These are phyloP conservation scores for Plectropomus leopardus DNA, from an alignment of 2,113 vertebrate species.

Conservation along the genomic window DNA sequence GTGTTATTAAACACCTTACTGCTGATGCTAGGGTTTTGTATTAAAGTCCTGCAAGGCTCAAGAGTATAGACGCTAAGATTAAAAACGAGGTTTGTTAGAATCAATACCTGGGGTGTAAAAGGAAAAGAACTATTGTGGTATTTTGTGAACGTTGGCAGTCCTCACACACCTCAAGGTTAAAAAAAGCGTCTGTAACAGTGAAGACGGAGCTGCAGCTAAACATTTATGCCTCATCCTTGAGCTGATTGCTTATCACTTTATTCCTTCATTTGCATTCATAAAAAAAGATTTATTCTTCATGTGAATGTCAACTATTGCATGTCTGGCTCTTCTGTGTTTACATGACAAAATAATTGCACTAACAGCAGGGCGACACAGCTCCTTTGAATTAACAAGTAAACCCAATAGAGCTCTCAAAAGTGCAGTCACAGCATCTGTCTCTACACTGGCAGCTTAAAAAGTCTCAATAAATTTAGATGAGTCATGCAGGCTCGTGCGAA, in stretches of 20 bases:
- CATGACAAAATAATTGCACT: slow-evolving; percentile 49
- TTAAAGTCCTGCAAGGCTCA: slow-evolving; percentile 14
- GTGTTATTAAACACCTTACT: neutral
- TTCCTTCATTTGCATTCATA: slow-evolving; percentile 23
- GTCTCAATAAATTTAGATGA: slow-evolving; percentile 68
- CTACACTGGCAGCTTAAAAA: slow-evolving; percentile 53
- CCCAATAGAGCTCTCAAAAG: slow-evolving; percentile 45
- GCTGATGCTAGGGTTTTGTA: neutral
- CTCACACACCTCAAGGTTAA: slow-evolving; percentile 17
- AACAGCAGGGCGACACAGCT: slow-evolving; percentile 32
- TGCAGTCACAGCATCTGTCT: slow-evolving; percentile 64
- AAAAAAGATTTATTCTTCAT: slow-evolving; percentile 1
- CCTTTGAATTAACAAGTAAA: slow-evolving; percentile 57
- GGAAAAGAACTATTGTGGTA: neutral
- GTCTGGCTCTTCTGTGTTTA: slow-evolving; percentile 17
- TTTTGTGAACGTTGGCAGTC: too few relatives aligned
- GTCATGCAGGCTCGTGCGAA: slow-evolving; percentile 47
- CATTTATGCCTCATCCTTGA: neutral
- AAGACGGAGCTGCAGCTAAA: slow-evolving; percentile 13
- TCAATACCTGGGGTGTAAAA: neutral
- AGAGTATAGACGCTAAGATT: slow-evolving; percentile 5
- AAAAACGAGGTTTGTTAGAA: slow-evolving; percentile 27
- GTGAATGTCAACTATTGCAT: neutral
- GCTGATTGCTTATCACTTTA: neutral
- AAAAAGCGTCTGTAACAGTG: slow-evolving; percentile 16